phyloP scores from a whole-genome alignment of 2,113 vertebrate genomes.

The Chinchilla lanigera region DNA sequence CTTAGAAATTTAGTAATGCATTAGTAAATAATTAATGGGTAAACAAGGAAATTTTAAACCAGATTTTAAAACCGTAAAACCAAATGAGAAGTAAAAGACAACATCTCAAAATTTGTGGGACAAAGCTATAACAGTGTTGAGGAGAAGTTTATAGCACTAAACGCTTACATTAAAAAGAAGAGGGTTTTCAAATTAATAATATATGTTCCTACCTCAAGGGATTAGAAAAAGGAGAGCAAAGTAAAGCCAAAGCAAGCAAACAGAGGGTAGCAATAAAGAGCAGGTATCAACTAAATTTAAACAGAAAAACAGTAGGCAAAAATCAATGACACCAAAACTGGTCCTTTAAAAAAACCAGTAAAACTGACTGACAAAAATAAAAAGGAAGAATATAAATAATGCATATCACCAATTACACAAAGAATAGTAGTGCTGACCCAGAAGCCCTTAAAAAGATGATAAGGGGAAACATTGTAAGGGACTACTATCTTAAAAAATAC shows the following conservation, averaged over 20 bases:
- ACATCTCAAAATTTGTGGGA: not conserved
- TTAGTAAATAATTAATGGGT: not conserved
- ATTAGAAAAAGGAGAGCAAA: not conserved
- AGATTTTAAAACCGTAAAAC: not conserved
- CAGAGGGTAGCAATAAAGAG: not conserved
- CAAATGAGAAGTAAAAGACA: not conserved
- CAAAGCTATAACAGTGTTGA: not conserved
- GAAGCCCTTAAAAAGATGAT: not conserved
- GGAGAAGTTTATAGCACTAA: not conserved
- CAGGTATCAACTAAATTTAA: conserved; percentile 34
- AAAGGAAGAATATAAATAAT: not conserved
- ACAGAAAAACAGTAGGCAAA: not conserved
- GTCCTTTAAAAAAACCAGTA: not conserved
- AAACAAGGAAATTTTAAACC: not conserved
- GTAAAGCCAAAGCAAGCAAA: conserved; percentile 12
- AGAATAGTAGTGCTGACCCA: not conserved
- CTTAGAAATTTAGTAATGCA: conserved; percentile 7
- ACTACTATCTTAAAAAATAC: not conserved
- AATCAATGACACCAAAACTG: conserved; percentile 19
- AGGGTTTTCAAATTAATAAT: not conserved
- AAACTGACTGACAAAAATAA: not conserved
- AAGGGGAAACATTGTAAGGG: not conserved
- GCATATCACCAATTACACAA: not conserved
- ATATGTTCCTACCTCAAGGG: not conserved
- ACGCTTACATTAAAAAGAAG: not conserved